Percentiles rank a stretch among this genome's conserved stretches.
phyloP scores from a whole-genome alignment of 1,140 invertebrate genomes.

The Megathymus violae region DNA sequence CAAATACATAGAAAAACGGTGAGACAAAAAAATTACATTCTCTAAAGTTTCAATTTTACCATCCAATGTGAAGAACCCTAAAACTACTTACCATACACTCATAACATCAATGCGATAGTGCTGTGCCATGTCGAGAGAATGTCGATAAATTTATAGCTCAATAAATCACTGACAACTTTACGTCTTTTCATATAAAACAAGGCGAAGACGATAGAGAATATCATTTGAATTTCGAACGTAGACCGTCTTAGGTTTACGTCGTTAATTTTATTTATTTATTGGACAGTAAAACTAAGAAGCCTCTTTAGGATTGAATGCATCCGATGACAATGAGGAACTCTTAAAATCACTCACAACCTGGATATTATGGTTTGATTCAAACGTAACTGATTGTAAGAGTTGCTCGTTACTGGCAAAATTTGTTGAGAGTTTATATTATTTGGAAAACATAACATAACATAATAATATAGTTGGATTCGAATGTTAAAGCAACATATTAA shows the following conservation, averaged over 20 bases:
- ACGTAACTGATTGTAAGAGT: neutral
- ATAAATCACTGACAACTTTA: constrained; percentile 39
- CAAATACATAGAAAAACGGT: no score
- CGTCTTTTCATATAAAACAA: constrained; percentile 28
- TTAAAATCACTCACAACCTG: neutral
- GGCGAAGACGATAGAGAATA: constrained; percentile 21
- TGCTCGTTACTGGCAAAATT: no score
- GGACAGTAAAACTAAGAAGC: neutral
- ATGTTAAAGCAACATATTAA: no score
- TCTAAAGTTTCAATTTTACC: no score
- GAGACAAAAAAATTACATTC: no score
- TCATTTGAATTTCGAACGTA: constrained; percentile 16
- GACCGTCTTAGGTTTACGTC: constrained; percentile 4
- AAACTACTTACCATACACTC: neutral
- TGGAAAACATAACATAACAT: no score
- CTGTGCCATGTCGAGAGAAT: constrained; percentile 27
- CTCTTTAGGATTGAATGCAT: neutral
- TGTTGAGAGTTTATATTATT: no score
- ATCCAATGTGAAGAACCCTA: no score
- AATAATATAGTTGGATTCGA: no score
- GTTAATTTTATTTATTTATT: constrained; percentile 27
- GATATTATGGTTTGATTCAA: neutral
- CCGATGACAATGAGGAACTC: neutral
- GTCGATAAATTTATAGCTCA: constrained; percentile 31
- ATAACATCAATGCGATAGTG: constrained; percentile 22